Conservation (phyloP, 2,797 vertebrate species). For the Artibeus jamaicensis region DNA sequence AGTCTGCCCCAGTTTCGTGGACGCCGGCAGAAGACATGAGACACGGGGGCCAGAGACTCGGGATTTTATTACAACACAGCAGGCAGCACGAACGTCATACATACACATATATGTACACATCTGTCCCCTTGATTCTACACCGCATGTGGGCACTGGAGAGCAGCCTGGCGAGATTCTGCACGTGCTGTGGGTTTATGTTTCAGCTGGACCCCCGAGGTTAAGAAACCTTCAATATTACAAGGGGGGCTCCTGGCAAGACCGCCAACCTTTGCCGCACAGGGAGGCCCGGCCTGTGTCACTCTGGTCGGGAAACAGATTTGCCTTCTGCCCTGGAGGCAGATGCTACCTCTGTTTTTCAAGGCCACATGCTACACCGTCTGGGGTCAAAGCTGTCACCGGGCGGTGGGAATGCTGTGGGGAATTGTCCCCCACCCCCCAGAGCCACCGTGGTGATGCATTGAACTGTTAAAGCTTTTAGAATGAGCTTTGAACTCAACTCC, state of each 20-base stretch:
- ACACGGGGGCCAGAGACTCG: not conserved
- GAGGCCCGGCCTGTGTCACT: not conserved
- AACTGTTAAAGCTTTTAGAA: not conserved
- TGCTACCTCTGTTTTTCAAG: not conserved
- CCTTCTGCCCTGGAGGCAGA: not conserved
- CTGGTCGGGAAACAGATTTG: not conserved
- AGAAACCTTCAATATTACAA: not conserved
- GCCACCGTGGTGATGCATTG: not conserved
- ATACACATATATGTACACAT: too few species aligned
- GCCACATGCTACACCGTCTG: not conserved
- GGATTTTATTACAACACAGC: not conserved
- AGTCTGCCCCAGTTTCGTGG: not conserved
- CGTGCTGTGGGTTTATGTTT: not conserved
- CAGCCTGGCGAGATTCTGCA: not conserved
- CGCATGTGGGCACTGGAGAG: not conserved
- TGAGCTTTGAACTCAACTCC: not conserved
- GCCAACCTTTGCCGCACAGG: not conserved
- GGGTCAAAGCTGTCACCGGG: not conserved
- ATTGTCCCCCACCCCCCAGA: not conserved
- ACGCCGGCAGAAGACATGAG: not conserved
- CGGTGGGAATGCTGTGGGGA: not conserved
- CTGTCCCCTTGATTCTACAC: not conserved
- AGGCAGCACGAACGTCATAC: not conserved
- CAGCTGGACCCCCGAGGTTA: not conserved
- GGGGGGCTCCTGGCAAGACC: not conserved